Evolutionary conservation across 2,113 vertebrate genomes (phyloP).

Genomic region (Corvus cornix): DNA sequence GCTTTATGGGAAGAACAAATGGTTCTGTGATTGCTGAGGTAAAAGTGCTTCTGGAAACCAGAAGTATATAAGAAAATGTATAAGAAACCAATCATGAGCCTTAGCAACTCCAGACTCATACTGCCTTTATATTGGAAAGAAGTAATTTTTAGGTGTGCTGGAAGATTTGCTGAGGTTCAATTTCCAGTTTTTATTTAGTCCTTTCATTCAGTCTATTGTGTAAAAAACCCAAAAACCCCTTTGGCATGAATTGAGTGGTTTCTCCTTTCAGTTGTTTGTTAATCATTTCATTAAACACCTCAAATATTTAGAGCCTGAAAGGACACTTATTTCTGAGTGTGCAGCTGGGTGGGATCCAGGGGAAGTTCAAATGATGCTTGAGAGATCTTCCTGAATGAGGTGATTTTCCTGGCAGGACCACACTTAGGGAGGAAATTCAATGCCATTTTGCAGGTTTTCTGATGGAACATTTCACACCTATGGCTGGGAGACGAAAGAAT

Average conservation of each 20-base stretch:
- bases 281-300: neutral
- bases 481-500: neutral
- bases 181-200: neutral
- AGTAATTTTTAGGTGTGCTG: constrained; percentile 13
- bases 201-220: neutral
- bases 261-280: neutral
- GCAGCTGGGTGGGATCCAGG: neutral
- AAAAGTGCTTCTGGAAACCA: constrained; percentile 31
- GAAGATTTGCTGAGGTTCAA: neutral
- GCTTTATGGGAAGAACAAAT: constrained; percentile 34
- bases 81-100: neutral
- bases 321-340: neutral
- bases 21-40: constrained; percentile 35
- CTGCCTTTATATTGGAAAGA: constrained; percentile 34
- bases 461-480: neutral
- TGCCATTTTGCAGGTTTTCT: neutral
- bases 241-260: neutral
- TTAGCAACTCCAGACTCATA: constrained; percentile 16
- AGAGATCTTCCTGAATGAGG: neutral
- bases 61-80: neutral
- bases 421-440: neutral
- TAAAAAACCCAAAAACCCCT: neutral
- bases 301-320: neutral
- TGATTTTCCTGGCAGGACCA: neutral
- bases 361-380: neutral